Evolutionary conservation across 2,113 vertebrate genomes (phyloP).

Genomic region (Benthochromis sp.): DNA sequence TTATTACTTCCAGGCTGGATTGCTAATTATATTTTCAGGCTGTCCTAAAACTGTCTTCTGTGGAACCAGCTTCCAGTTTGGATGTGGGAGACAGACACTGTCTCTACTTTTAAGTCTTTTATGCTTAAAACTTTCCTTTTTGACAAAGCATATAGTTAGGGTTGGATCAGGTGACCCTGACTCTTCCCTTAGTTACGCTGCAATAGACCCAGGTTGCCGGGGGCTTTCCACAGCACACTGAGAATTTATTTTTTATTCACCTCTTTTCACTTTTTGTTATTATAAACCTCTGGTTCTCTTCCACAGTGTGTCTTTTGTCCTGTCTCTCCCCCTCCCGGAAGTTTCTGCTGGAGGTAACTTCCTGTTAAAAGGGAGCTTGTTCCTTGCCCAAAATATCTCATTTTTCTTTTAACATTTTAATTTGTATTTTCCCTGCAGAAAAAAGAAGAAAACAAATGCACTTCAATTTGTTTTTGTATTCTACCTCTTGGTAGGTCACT

Average conservation of each 20-base stretch:
- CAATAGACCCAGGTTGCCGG: not conserved
- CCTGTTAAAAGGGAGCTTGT: not conserved
- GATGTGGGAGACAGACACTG: not conserved
- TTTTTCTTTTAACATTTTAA: not conserved
- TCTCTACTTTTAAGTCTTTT: not conserved
- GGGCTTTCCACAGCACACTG: not conserved
- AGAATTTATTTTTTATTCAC: not conserved
- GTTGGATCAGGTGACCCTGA: not conserved
- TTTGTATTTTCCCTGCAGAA: not conserved
- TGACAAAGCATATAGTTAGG: not conserved
- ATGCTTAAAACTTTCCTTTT: not conserved
- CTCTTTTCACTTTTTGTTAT: not conserved
- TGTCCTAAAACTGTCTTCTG: not conserved
- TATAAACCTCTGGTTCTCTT: not conserved
- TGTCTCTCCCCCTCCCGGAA: not conserved
- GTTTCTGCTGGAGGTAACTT: not conserved
- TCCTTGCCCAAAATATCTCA: not conserved
- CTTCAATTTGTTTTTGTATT: not conserved
- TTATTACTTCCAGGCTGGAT: not conserved
- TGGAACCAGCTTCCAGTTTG: not conserved
- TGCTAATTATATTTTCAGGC: not conserved
- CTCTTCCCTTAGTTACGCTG: not conserved
- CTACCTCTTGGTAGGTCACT: not conserved
- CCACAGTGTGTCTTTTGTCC: not conserved
- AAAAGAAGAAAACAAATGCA: not conserved